These are phyloP conservation scores for Peromyscus polionotus DNA, from an alignment of 2,113 vertebrate species.

Conservation along the genomic window DNA sequence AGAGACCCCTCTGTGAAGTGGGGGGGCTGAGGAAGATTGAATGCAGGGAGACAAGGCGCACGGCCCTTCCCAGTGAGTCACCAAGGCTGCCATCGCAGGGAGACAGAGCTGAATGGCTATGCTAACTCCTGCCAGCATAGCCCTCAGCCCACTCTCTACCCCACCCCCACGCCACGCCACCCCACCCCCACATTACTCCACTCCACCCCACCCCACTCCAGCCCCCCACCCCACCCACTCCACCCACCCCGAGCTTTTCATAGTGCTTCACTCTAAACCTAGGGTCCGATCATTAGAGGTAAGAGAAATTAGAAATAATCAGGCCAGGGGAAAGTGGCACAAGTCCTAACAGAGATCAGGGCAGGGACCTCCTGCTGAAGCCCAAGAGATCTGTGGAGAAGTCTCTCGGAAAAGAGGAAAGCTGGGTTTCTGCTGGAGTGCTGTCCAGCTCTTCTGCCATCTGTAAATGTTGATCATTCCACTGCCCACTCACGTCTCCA, in stretches of 20 bases:
- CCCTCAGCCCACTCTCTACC: not conserved
- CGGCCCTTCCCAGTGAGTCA: not conserved
- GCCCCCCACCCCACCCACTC: not conserved
- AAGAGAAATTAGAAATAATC: slow-evolving; percentile 45
- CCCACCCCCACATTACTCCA: no score
- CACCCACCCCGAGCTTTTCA: not conserved
- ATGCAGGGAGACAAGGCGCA: slow-evolving; percentile 14
- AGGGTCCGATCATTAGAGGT: not conserved
- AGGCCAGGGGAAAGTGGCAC: not conserved
- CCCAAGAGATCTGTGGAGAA: not conserved
- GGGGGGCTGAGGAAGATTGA: not conserved
- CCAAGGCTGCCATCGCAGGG: not conserved
- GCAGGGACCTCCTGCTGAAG: not conserved
- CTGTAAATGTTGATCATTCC: not conserved
- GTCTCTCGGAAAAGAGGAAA: slow-evolving; percentile 28
- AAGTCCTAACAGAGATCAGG: not conserved
- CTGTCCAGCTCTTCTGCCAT: not conserved
- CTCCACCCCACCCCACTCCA: not conserved
- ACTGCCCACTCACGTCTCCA: not conserved
- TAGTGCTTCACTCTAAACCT: not conserved
- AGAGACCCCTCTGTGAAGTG: not conserved
- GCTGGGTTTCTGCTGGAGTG: not conserved
- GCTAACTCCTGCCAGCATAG: not conserved
- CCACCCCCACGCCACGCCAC: not conserved
- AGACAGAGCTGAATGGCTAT: not conserved